Evolutionary conservation across 2,888 invertebrate genomes (phyloP).

Genomic region (Deilephila porcellus): DNA sequence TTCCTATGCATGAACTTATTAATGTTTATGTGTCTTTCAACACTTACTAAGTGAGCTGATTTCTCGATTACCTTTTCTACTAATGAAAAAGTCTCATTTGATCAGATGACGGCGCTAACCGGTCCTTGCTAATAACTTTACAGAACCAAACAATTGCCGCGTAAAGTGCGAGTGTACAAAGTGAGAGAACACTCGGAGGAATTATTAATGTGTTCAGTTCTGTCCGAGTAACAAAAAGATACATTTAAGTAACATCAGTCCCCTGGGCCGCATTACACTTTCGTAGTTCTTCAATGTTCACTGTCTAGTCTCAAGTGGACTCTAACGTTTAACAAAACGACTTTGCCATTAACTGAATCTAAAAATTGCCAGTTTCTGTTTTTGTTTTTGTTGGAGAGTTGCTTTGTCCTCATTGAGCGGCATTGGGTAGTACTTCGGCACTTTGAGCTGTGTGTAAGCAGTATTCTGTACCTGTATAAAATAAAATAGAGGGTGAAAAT

Average conservation of each 20-base stretch:
- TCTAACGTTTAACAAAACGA: slow-evolving; percentile 21
- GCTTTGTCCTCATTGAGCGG: background rate
- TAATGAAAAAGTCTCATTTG: background rate
- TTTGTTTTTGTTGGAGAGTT: background rate
- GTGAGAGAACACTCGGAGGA: slow-evolving; percentile 41
- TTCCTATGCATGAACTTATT: too few relatives aligned
- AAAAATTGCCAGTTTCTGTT: slow-evolving; percentile 3
- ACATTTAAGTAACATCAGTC: slow-evolving; percentile 39
- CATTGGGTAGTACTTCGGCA: background rate
- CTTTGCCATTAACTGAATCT: background rate
- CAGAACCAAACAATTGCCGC: slow-evolving; percentile 8
- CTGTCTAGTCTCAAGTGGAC: slow-evolving; percentile 3
- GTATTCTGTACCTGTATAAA: too few relatives aligned
- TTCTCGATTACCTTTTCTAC: too few relatives aligned
- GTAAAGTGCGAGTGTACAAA: slow-evolving; percentile 27
- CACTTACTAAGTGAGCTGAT: too few relatives aligned
- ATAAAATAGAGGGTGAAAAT: too few relatives aligned
- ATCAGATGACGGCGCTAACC: background rate
- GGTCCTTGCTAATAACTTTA: background rate
- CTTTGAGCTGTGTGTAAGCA: too few relatives aligned
- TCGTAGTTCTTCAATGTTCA: slow-evolving; percentile 34
- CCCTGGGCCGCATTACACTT: slow-evolving; percentile 44
- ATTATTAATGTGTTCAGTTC: slow-evolving; percentile 44
- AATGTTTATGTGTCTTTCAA: too few relatives aligned
- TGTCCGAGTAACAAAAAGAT: slow-evolving; percentile 32